Conservation (phyloP, 2,888 invertebrate genomes). For the Rambutsinella grinnellia region DNA sequence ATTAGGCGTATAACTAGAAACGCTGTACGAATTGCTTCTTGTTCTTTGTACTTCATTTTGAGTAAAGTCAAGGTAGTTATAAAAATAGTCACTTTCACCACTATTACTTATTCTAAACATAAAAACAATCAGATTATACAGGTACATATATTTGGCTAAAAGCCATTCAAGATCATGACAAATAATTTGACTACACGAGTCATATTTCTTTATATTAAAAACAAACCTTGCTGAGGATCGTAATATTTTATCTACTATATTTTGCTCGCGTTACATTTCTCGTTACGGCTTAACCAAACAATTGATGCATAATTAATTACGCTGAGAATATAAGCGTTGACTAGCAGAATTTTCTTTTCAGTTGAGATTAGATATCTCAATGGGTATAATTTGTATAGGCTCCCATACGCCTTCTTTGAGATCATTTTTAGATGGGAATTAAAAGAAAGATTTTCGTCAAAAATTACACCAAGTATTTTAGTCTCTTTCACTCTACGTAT, state of each 20-base stretch:
- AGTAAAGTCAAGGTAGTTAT: background rate
- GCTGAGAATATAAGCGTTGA: constrained; percentile 32
- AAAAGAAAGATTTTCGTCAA: constrained; percentile 26
- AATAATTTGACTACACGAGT: constrained; percentile 9
- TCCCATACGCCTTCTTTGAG: constrained; percentile 3
- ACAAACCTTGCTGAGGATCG: constrained; percentile 1
- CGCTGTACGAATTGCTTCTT: background rate
- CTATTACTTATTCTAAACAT: background rate
- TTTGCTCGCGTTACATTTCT: background rate
- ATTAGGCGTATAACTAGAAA: background rate
- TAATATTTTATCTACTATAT: constrained; percentile 12
- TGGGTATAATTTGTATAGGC: constrained; percentile 20
- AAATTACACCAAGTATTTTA: constrained; percentile 18
- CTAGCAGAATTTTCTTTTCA: constrained; percentile 1
- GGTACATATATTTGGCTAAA: background rate
- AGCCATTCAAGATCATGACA: constrained; percentile 10
- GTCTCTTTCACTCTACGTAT: constrained; percentile 1
- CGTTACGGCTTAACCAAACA: constrained; percentile 25
- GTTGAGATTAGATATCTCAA: background rate
- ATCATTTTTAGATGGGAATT: constrained; percentile 11
- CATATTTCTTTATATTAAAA: constrained; percentile 8
- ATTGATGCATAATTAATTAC: constrained; percentile 17
- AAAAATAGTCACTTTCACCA: background rate
- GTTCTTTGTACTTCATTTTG: background rate
- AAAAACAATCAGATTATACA: constrained; percentile 2